phyloP scores from a whole-genome alignment of 2,888 invertebrate species.

The Clusia tigrina region DNA sequence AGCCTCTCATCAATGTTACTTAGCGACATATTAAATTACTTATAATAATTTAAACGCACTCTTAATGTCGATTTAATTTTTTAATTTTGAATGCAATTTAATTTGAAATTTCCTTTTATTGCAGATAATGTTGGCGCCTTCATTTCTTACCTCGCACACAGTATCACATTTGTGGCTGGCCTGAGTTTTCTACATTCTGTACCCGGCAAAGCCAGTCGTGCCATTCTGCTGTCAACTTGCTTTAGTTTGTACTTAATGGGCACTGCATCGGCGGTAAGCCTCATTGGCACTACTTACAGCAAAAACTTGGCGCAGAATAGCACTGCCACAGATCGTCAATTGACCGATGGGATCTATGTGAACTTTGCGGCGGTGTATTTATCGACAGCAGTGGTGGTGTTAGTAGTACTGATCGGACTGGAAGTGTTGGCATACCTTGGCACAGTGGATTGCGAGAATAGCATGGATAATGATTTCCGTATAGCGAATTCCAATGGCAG shows the following conservation, averaged over 20 bases:
- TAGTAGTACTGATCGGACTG: conserved; percentile 48
- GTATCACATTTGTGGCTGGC: conserved; percentile 53
- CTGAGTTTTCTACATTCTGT: conserved; percentile 54
- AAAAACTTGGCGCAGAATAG: conserved; percentile 37
- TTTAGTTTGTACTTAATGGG: conserved; percentile 56
- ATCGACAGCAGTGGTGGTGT: conserved; percentile 41
- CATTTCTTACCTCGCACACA: conserved; percentile 57
- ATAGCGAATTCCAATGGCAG: conserved; percentile 57
- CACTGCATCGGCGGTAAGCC: conserved; percentile 51
- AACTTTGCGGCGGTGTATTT: conserved; percentile 55
- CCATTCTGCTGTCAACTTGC: conserved; percentile 50
- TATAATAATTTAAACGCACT: neutral
- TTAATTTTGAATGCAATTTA: neutral
- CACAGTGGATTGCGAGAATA: conserved; percentile 53
- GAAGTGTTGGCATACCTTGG: conserved; percentile 51
- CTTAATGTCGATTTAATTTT: neutral
- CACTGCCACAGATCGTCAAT: conserved; percentile 36
- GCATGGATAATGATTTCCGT: conserved; percentile 55
- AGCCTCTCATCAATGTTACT: too few relatives aligned
- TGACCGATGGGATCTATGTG: conserved; percentile 51
- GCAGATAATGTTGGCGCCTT: conserved; percentile 57
- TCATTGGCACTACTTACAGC: conserved; percentile 48
- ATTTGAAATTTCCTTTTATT: conserved; percentile 2
- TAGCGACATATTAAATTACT: too few relatives aligned
- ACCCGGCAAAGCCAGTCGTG: conserved; percentile 49